These are phyloP conservation scores for Odocoileus virginianus DNA, from an alignment of 2,113 vertebrate genomes.

Conservation along the genomic window DNA sequence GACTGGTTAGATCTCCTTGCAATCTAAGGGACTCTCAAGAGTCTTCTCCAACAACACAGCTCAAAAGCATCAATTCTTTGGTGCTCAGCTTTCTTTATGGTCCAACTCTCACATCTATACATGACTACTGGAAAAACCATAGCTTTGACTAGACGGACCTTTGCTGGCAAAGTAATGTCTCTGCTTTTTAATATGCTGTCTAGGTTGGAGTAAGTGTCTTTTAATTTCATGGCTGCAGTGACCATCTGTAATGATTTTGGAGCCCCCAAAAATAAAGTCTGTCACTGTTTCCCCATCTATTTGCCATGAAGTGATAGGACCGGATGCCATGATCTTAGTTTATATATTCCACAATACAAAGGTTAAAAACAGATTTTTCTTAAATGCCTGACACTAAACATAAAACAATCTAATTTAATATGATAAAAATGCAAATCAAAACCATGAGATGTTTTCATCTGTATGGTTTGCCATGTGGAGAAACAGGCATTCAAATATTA, in stretches of 20 bases:
- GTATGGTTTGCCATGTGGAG: background rate
- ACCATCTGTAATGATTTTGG: background rate
- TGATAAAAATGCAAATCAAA: slow-evolving; percentile 33
- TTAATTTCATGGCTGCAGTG: background rate
- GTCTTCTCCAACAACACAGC: background rate
- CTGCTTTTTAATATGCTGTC: background rate
- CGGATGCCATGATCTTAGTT: background rate
- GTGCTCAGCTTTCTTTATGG: background rate
- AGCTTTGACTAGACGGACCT: background rate
- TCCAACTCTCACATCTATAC: background rate
- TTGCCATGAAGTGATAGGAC: background rate
- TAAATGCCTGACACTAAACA: background rate
- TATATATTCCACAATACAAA: background rate
- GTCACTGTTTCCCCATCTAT: background rate
- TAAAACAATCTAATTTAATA: slow-evolving; percentile 17
- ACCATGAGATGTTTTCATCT: background rate
- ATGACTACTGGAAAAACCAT: background rate
- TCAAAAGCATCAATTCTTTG: background rate
- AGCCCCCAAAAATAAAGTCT: background rate
- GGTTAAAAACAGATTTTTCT: background rate
- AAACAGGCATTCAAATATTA: background rate
- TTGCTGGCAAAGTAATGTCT: background rate
- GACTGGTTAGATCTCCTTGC: background rate
- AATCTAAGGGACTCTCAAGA: background rate
- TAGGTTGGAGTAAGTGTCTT: background rate